Base-by-base conservation (phyloP, 2,797 vertebrate genomes). In the Peromyscus aztecus region DNA sequence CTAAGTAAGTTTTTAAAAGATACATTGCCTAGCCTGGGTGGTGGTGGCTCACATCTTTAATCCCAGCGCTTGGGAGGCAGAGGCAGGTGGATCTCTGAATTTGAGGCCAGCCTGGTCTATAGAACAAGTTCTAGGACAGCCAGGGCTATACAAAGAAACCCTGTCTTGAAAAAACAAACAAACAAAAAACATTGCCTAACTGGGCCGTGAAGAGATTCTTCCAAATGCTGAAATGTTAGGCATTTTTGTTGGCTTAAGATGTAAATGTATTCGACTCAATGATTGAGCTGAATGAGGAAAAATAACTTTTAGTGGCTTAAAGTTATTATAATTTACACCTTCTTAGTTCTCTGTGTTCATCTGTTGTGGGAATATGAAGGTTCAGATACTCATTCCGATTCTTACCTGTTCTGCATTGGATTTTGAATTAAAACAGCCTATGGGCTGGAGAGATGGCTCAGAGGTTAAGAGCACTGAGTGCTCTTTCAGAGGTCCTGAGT, bases 1-100 rank as follows among this genome's bases (percentile, higher is more conserved):
- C 98, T 99, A 91, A 99, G 99, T 99, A 98, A 99, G 99, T 73
- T 94, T 43, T 76, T 86, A 4, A 89, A 65, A 94, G 90, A 65
- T 55, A 21, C 0, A 12, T 75, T 76, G 40, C 21, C 8, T 97
- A 5, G 6, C 24, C 24, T 90, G 29, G 67, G 14, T 24, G 24
- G 4, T 73, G 23, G 37, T 73, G 71, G 21, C 11, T 2, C 4
- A 73, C 23, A 9, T 23, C 10, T 73, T 73, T 40, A 73, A 73
- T 73, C 23, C 37, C 37, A 40, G 71, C 37, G 40, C 10, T 73
- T 0, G 2, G 37, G 37, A 73, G 71, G 37, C 71, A 73, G 21
- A 73, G 71, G 37, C 10, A 40, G 37, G 37, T 4, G 1, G 10
- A 73, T 73, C 37, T 73, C 71, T 73, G 67, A 69, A 69, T 69